Conservation (phyloP, 2,888 invertebrate genomes). For the Hyposoter dolosus region DNA sequence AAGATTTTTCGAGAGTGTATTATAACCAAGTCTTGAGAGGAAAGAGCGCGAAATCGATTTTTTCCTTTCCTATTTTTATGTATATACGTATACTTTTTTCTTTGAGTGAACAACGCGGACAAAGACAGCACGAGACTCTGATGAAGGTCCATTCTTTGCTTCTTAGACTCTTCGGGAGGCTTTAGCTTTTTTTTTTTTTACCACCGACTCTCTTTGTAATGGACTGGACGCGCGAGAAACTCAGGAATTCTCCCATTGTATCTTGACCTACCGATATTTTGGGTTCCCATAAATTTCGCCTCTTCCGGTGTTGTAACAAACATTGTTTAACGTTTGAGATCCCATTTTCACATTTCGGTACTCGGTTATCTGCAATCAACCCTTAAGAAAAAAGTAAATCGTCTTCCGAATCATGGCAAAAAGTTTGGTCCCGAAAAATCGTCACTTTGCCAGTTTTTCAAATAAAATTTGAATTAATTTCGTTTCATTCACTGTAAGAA, state of each 20-base stretch:
- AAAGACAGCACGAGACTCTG: constrained; percentile 52
- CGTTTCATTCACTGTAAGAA: not conserved
- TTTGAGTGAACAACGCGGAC: constrained; percentile 34
- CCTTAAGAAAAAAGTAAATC: not conserved
- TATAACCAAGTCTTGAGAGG: constrained; percentile 51
- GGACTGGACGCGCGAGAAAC: constrained; percentile 14
- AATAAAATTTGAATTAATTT: not conserved
- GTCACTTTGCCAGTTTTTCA: no score
- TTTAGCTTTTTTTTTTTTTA: constrained; percentile 41
- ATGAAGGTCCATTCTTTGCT: constrained; percentile 58
- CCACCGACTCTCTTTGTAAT: constrained; percentile 53
- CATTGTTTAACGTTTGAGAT: not conserved
- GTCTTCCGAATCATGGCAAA: no score
- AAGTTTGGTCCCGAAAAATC: no score
- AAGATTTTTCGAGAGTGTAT: constrained; percentile 33
- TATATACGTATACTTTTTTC: constrained; percentile 16
- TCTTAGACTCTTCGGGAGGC: constrained; percentile 33
- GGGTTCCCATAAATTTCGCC: constrained; percentile 39
- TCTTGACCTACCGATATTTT: constrained; percentile 59
- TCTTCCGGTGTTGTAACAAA: not conserved
- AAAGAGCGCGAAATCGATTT: constrained; percentile 65
- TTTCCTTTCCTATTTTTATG: constrained; percentile 20
- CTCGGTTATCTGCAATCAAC: not conserved
- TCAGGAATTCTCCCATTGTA: constrained; percentile 32
- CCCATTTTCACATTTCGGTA: not conserved